Evolutionary conservation across 1,140 invertebrate species (phyloP).

Genomic region (Hycleus phaleratus): DNA sequence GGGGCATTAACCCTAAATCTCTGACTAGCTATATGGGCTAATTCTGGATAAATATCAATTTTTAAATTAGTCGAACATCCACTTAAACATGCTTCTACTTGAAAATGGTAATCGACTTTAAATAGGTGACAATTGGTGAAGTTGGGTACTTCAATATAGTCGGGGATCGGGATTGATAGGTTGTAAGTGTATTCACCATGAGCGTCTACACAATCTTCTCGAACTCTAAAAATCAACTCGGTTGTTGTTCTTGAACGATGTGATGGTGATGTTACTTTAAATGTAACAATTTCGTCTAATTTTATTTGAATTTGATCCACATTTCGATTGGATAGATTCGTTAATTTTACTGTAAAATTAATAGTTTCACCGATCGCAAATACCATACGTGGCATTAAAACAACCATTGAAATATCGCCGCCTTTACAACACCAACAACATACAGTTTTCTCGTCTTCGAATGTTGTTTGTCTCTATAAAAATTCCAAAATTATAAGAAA

Average conservation of each 20-base stretch:
- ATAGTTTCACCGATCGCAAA: constrained; percentile 13
- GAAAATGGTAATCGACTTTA: constrained; percentile 7
- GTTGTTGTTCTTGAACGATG: background rate
- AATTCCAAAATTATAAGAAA: no score
- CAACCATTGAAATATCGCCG: no score
- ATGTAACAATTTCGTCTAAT: background rate
- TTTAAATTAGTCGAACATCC: no score
- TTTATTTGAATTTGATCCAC: constrained; percentile 6
- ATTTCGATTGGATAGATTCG: constrained; percentile 15
- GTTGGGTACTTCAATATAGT: constrained; percentile 3
- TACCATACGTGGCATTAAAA: background rate
- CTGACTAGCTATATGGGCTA: no score
- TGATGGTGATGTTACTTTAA: background rate
- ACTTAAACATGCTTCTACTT: background rate
- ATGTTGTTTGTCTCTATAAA: background rate
- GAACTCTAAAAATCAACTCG: background rate
- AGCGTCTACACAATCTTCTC: constrained; percentile 10
- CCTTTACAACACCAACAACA: no score
- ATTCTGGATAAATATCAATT: no score
- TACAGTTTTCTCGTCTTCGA: constrained; percentile 12
- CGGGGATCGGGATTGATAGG: constrained; percentile 3
- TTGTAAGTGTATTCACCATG: constrained; percentile 15
- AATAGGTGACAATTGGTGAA: constrained; percentile 10
- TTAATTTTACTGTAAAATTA: constrained; percentile 1
- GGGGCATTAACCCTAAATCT: no score